A percentile compares a stretch with the other conserved stretches of the same genome.
phyloP scores from a whole-genome alignment of 2,888 invertebrate genomes.

The Chymomyza fuscimana region DNA sequence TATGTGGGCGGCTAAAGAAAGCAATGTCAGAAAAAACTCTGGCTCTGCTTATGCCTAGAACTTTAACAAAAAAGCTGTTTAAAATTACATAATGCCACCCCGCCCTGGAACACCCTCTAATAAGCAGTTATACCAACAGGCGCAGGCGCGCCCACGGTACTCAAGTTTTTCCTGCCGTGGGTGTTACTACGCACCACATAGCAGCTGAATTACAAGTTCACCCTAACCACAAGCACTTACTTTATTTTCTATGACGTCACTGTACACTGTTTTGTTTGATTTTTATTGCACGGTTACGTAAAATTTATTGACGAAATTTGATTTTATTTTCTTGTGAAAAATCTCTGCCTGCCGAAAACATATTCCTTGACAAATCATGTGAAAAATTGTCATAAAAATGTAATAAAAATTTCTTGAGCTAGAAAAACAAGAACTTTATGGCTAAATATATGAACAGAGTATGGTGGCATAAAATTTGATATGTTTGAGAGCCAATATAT shows the following conservation, averaged over 20 bases:
- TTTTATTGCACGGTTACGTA: slow-evolving; percentile 30
- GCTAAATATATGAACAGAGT: too few relatives aligned
- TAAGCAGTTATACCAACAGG: slow-evolving; percentile 12
- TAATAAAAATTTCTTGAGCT: slow-evolving; percentile 55
- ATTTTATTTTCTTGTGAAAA: slow-evolving; percentile 14
- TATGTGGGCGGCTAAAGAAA: slow-evolving; percentile 54
- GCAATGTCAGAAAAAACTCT: neutral
- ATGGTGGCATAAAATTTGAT: neutral
- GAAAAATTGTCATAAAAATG: slow-evolving; percentile 72
- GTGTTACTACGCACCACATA: slow-evolving; percentile 6
- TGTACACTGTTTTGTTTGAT: neutral
- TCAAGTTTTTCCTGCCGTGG: slow-evolving; percentile 28
- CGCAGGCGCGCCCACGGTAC: neutral
- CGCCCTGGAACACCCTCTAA: neutral
- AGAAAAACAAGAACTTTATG: neutral
- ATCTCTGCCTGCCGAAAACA: neutral
- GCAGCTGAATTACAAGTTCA: neutral
- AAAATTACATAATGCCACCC: slow-evolving; percentile 22
- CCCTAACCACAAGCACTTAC: neutral
- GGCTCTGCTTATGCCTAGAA: neutral
- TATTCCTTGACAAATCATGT: slow-evolving; percentile 59
- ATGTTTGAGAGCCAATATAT: neutral
- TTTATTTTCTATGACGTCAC: slow-evolving; percentile 6
- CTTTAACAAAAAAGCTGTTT: neutral
- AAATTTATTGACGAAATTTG: slow-evolving; percentile 18